Percentiles rank a stretch among this genome's conserved stretches.
Conservation (phyloP, 2,888 invertebrate genomes). For the Clivina fossor region DNA sequence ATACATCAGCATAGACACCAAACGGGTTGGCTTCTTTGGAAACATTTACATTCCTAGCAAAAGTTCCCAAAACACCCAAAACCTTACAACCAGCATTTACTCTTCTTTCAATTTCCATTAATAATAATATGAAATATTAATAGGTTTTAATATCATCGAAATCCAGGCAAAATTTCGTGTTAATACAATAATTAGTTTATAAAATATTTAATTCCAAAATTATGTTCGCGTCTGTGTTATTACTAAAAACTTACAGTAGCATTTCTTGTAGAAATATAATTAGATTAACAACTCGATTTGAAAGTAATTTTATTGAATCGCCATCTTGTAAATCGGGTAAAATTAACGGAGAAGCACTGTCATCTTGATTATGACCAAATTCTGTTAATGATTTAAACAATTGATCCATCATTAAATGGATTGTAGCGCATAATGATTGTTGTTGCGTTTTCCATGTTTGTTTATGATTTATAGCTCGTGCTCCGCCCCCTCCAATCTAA, state of each 20-base stretch:
- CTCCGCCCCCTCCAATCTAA: slow-evolving; percentile 37
- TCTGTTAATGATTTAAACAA: slow-evolving; percentile 36
- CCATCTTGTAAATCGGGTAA: slow-evolving; percentile 24
- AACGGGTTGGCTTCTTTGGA: too few relatives aligned
- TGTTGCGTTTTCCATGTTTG: slow-evolving; percentile 38
- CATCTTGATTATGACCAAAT: slow-evolving; percentile 15
- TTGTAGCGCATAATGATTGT: slow-evolving; percentile 33
- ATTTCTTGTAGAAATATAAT: slow-evolving; percentile 36
- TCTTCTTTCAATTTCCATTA: too few relatives aligned
- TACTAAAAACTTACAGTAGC: slow-evolving; percentile 35
- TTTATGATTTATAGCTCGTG: slow-evolving; percentile 35
- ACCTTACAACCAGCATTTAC: too few relatives aligned
- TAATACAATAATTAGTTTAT: too few relatives aligned
- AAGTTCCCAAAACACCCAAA: too few relatives aligned
- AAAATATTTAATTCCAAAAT: too few relatives aligned
- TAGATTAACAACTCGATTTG: slow-evolving; percentile 33
- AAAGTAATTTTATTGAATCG: slow-evolving; percentile 14
- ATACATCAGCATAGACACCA: too few relatives aligned
- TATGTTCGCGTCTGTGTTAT: not conserved
- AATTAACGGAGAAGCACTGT: slow-evolving; percentile 19
- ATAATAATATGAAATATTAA: too few relatives aligned
- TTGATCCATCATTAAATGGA: slow-evolving; percentile 34
- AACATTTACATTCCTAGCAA: too few relatives aligned
- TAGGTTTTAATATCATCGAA: too few relatives aligned
- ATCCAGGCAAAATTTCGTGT: too few relatives aligned